These are phyloP conservation scores for Hedya salicella DNA, from an alignment of 2,888 invertebrate genomes.

Conservation along the genomic window DNA sequence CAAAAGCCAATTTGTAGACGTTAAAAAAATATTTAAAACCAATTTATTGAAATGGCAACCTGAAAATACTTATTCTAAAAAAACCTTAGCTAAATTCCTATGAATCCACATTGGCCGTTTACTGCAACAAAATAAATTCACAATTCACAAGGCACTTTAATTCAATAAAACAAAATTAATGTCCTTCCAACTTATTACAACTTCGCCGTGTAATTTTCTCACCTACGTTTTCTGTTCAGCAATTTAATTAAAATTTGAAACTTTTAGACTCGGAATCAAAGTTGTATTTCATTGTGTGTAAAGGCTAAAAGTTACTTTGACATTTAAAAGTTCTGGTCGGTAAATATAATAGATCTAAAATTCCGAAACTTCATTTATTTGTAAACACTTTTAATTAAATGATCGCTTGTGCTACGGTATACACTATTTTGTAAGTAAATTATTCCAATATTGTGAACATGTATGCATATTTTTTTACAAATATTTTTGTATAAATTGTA, in stretches of 20 bases:
- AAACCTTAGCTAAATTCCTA: not conserved
- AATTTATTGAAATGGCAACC: too few species aligned
- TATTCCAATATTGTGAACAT: too few species aligned
- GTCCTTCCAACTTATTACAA: constrained; percentile 16
- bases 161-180: constrained; percentile 17
- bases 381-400: too few species aligned
- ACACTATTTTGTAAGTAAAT: too few species aligned
- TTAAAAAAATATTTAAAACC: too few species aligned
- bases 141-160: constrained; percentile 8
- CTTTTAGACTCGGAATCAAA: constrained; percentile 15
- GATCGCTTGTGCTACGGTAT: too few species aligned
- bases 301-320: not conserved
- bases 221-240: constrained; percentile 21
- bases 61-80: too few species aligned
- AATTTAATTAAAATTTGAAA: constrained; percentile 36
- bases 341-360: too few species aligned
- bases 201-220: constrained; percentile 18
- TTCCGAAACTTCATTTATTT: too few species aligned
- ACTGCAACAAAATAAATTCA: constrained; percentile 15
- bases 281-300: constrained; percentile 29
- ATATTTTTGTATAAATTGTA: too few species aligned
- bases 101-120: not conserved
- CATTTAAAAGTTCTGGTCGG: not conserved
- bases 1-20: too few species aligned
- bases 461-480: too few species aligned